Conservation (phyloP, 1,140 invertebrate genomes). For the Matsumurasca onukii region DNA sequence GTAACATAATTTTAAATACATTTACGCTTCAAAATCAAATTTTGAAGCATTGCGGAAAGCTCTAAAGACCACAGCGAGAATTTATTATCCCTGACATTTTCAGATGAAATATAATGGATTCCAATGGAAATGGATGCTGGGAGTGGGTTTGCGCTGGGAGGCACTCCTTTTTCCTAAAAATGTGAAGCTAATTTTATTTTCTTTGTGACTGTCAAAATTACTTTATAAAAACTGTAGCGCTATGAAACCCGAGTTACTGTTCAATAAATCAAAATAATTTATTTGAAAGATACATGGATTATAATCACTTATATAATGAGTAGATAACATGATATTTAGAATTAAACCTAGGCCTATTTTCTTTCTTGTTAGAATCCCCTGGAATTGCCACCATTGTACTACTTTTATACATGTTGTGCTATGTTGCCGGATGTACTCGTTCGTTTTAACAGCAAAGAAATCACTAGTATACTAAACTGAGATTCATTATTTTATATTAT, state of each 20-base stretch:
- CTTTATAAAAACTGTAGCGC: not conserved
- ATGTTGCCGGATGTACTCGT: slow-evolving; percentile 23
- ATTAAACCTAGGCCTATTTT: slow-evolving; percentile 20
- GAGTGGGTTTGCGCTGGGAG: slow-evolving; percentile 23
- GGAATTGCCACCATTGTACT: slow-evolving; percentile 27
- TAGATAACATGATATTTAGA: not conserved
- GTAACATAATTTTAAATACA: too few relatives aligned
- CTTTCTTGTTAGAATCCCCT: slow-evolving; percentile 2
- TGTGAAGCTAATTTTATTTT: slow-evolving; percentile 26
- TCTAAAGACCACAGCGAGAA: too few relatives aligned
- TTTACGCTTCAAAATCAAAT: too few relatives aligned
- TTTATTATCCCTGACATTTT: slow-evolving; percentile 14
- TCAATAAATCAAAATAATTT: too few relatives aligned
- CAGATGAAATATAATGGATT: slow-evolving; percentile 25
- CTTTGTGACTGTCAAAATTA: slow-evolving; percentile 26
- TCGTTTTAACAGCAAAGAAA: slow-evolving; percentile 11
- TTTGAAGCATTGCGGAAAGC: too few relatives aligned
- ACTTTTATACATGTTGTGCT: slow-evolving; percentile 25
- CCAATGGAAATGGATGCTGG: slow-evolving; percentile 25
- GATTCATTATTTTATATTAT: not conserved
- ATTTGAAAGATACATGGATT: too few relatives aligned
- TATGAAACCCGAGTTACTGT: too few relatives aligned
- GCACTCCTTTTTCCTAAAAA: slow-evolving; percentile 26
- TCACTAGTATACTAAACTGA: slow-evolving; percentile 19
- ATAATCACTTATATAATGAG: too few relatives aligned